These are phyloP conservation scores for Neoniphon sammara DNA, from an alignment of 2,797 vertebrate species.

Conservation along the genomic window DNA sequence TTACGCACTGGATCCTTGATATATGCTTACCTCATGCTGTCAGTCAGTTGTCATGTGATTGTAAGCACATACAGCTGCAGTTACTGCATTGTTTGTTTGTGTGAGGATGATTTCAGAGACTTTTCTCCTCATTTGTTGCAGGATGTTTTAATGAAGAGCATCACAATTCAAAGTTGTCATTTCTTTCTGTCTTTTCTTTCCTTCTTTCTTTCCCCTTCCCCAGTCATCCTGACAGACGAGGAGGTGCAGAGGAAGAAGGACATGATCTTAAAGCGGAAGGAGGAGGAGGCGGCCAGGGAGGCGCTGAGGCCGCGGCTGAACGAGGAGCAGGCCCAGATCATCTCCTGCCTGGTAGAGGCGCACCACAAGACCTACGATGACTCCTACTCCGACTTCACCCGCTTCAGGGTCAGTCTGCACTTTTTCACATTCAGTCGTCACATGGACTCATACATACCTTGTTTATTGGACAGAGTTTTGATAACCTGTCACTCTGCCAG, in stretches of 20 bases:
- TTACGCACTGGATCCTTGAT: too few species aligned
- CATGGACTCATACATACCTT: too few species aligned
- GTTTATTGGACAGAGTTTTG: too few species aligned
- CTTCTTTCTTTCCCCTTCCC: slow-evolving; percentile 17
- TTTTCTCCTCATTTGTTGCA: background rate
- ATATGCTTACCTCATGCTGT: too few species aligned
- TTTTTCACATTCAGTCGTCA: too few species aligned
- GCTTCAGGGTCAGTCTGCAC: slow-evolving; percentile 87
- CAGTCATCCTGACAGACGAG: slow-evolving; percentile 97
- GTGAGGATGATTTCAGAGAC: background rate
- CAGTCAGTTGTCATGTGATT: too few species aligned
- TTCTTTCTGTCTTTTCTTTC: background rate
- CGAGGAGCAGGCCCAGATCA: slow-evolving; percentile 90
- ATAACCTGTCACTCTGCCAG: too few species aligned
- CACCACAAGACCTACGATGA: slow-evolving; percentile 96
- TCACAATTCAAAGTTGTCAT: background rate
- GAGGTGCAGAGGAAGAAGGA: slow-evolving; percentile 97
- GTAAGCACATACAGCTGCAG: too few species aligned
- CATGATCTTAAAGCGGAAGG: slow-evolving; percentile 94
- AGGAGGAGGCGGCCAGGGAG: slow-evolving; percentile 92
- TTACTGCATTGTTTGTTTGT: background rate
- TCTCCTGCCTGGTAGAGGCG: slow-evolving; percentile 91
- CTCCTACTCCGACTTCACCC: slow-evolving; percentile 91
- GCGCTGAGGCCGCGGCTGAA: slow-evolving; percentile 89
- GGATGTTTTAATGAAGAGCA: background rate